Evolutionary conservation across 1,140 invertebrate species (phyloP), one percentile per base, ranked within the genome.

Genomic region (Neelides sp.): DNA sequence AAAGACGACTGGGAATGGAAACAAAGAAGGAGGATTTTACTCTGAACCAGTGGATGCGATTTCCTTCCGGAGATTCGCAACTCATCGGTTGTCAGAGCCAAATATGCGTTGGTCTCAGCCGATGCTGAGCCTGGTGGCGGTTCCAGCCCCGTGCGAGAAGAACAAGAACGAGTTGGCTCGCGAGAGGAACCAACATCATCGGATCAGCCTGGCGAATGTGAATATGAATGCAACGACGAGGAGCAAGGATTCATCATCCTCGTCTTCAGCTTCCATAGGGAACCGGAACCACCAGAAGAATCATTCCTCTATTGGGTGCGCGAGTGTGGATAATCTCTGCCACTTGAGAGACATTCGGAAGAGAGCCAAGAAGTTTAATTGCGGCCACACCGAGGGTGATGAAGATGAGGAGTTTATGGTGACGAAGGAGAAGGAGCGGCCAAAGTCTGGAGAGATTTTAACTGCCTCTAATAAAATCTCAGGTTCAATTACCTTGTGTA

Each of bases 31-130:
- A 10, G 41, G 22, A 32, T 7, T 61, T 12, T 61, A 61, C 32
- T 61, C 59, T 12, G 59, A 61, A 23, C 59, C 59, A 4, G 49
- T 61, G 3, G 59, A 61, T 48, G 57, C 59, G 2, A 43, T 61
- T 27, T 37, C 52, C n/a, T 55, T 61, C 37, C 35, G 53, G 13
- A 24, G 55, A 30, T 52, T 58, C 35, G 46, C 45, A 10, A 52
- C 40, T 28, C 44, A 61, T 42, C 55, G 59, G 10, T 52, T 57
- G 41, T 55, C 55, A 26, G 59, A 61, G 22, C 59, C 59, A 24
- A 61, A 61, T 41, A 61, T 61, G 24, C 39, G 59, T 13, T 61
- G 59, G 59, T 51, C 48, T 2, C 56, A 58, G 23, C 56, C 56
- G 30, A 50, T 54, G 30, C 26, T 58, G 37, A 48, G 44, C 22